These are phyloP conservation scores for Oreonectes daqikongensis DNA, from an alignment of 2,797 vertebrate genomes.

Conservation along the genomic window DNA sequence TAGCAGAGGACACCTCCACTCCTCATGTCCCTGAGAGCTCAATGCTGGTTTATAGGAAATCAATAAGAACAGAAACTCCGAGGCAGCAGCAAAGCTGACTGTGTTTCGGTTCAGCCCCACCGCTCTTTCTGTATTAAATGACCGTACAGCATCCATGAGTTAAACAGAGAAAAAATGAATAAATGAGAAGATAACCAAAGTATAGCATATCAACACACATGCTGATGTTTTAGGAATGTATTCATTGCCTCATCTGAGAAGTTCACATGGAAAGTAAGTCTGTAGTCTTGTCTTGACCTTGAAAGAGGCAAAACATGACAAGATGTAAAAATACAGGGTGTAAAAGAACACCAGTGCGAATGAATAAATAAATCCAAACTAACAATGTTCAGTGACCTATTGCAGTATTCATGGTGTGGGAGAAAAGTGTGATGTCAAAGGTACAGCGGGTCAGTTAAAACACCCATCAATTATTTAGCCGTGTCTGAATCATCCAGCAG, in stretches of 20 bases:
- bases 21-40: constrained; percentile 35
- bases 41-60: constrained; percentile 40
- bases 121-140: constrained; percentile 9
- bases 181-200: background rate
- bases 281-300: constrained; percentile 21
- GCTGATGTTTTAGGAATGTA: background rate
- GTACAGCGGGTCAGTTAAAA: constrained; percentile 34
- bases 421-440: constrained; percentile 26
- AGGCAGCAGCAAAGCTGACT: constrained; percentile 30
- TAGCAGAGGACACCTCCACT: constrained; percentile 28
- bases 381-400: constrained; percentile 32
- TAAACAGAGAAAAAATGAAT: background rate
- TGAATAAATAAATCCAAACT: background rate
- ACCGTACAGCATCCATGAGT: background rate
- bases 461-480: constrained; percentile 31
- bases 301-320: background rate
- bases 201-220: background rate
- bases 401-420: constrained; percentile 13
- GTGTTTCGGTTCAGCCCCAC: background rate
- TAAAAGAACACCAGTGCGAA: background rate
- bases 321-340: constrained; percentile 1
- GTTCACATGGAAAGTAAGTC: background rate
- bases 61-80: constrained; percentile 29
- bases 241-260: background rate
- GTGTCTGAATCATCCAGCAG: constrained; percentile 21